Percentiles rank a stretch among this genome's conserved stretches.
Evolutionary conservation across 2,113 vertebrate genomes (phyloP).

Genomic region (Lamprologus lemairii): DNA sequence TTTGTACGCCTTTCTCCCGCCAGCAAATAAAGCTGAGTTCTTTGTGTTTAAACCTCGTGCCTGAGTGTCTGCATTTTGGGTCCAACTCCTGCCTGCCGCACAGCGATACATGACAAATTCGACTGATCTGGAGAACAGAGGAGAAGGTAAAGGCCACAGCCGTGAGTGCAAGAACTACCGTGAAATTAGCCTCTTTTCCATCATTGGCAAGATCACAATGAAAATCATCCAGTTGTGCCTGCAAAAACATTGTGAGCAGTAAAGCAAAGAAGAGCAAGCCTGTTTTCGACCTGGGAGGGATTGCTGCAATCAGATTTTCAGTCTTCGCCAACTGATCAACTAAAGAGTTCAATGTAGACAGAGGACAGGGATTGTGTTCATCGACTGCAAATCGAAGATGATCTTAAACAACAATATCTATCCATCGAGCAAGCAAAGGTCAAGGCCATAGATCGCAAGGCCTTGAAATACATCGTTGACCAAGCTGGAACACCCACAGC

Average conservation of each 20-base stretch:
- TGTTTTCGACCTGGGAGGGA: accelerated
- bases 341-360: not conserved
- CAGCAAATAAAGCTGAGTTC: too few relatives aligned
- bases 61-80: too few relatives aligned
- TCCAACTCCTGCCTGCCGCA: too few relatives aligned
- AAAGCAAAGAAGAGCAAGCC: not conserved
- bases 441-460: not conserved
- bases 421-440: not conserved
- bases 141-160: not conserved
- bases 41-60: too few relatives aligned
- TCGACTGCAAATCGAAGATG: not conserved
- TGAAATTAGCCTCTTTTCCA: not conserved
- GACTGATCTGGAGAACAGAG: not conserved
- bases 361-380: not conserved
- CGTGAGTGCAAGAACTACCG: not conserved
- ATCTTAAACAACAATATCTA: not conserved
- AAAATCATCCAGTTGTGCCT: not conserved
- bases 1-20: too few relatives aligned
- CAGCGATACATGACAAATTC: not conserved
- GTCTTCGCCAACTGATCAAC: not conserved
- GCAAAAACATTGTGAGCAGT: not conserved
- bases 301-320: not conserved
- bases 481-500: not conserved
- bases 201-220: not conserved
- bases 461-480: accelerated